phyloP scores from a whole-genome alignment of 1,140 invertebrate genomes.

The Hydropsyche tenuis region DNA sequence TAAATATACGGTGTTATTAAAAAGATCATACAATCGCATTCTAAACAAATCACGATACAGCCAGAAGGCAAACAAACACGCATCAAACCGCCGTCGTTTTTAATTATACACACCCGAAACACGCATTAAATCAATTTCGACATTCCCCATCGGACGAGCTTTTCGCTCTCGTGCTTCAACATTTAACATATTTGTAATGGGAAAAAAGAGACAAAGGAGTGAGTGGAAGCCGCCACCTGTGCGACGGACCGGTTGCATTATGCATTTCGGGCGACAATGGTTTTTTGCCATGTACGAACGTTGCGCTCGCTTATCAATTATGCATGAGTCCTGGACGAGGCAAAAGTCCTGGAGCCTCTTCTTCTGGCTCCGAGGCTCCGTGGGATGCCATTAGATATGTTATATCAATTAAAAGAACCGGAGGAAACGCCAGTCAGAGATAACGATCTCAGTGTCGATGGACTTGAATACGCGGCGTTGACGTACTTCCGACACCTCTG shows the following conservation, averaged over 20 bases:
- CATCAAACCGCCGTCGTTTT: too few relatives aligned
- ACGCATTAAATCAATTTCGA: too few relatives aligned
- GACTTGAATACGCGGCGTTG: neutral
- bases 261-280: slow-evolving; percentile 40
- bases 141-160: too few relatives aligned
- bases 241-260: slow-evolving; percentile 36
- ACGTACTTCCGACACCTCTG: neutral
- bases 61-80: too few relatives aligned
- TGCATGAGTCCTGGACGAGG: slow-evolving; percentile 30
- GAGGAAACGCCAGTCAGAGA: slow-evolving; percentile 14
- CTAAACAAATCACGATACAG: too few relatives aligned
- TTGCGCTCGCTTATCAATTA: slow-evolving; percentile 38
- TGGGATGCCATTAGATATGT: slow-evolving; percentile 1
- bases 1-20: too few relatives aligned
- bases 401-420: slow-evolving; percentile 25
- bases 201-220: too few relatives aligned
- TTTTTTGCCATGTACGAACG: slow-evolving; percentile 20
- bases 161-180: too few relatives aligned
- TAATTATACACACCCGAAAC: too few relatives aligned
- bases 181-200: too few relatives aligned
- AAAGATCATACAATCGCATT: too few relatives aligned
- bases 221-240: slow-evolving; percentile 7
- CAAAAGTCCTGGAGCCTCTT: neutral
- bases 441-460: too few relatives aligned
- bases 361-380: neutral